Evolutionary conservation across 2,888 invertebrate species (phyloP).

Genomic region (Melinopterus prodromus): DNA sequence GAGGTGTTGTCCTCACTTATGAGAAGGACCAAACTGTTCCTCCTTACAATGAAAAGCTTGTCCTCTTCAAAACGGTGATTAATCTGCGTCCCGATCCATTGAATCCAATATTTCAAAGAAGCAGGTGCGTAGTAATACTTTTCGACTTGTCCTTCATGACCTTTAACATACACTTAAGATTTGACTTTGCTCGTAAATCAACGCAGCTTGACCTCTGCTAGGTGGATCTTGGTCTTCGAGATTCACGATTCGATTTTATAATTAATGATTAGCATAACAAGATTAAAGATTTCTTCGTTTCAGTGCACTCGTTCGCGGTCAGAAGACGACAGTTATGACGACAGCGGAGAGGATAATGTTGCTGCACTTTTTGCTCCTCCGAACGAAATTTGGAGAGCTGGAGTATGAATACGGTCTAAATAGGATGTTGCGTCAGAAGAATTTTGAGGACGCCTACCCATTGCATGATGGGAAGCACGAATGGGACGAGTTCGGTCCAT

Average conservation of each 20-base stretch:
- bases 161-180: neutral
- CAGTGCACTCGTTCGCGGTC: conserved; percentile 41
- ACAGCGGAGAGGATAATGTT: conserved; percentile 54
- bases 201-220: no score
- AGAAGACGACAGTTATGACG: conserved; percentile 46
- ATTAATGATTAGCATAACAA: neutral
- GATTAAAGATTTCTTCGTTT: no score
- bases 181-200: no score
- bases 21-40: conserved; percentile 38
- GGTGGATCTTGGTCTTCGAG: no score
- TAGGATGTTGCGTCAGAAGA: conserved; percentile 48
- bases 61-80: conserved; percentile 43
- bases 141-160: neutral
- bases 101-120: conserved; percentile 45
- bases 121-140: conserved; percentile 45
- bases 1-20: conserved; percentile 47
- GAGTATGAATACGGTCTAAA: conserved; percentile 50
- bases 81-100: conserved; percentile 41
- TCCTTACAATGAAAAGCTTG: neutral
- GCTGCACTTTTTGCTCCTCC: conserved; percentile 50
- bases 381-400: conserved; percentile 48
- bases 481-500: conserved; percentile 49
- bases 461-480: conserved; percentile 55
- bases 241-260: no score
- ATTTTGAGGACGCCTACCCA: conserved; percentile 53